phyloP scores from a whole-genome alignment of 2,113 vertebrate genomes.

The Tachycineta bicolor region DNA sequence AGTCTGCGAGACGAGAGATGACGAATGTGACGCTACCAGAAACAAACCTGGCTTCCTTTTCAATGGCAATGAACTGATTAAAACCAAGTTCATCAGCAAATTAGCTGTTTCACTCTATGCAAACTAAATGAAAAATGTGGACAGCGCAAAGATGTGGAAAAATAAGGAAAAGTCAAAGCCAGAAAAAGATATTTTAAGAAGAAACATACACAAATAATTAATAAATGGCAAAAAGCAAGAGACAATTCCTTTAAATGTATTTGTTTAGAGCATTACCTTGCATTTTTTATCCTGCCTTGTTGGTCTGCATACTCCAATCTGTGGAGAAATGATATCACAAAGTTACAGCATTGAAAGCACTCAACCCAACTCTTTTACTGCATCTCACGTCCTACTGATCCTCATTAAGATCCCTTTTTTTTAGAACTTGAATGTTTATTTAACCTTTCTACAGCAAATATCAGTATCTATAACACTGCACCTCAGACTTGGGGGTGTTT shows the following conservation, averaged over 20 bases:
- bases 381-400: neutral
- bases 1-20: neutral
- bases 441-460: neutral
- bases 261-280: constrained; percentile 81
- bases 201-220: neutral
- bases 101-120: neutral
- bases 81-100: neutral
- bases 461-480: neutral
- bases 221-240: neutral
- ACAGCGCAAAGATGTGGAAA: neutral
- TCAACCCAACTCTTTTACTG: neutral
- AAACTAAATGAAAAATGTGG: neutral
- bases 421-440: neutral
- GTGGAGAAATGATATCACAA: constrained; percentile 1
- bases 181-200: neutral
- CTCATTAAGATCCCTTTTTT: neutral
- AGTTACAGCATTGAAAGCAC: neutral
- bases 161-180: neutral
- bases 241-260: neutral
- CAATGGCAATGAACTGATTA: neutral
- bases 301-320: constrained; percentile 89
- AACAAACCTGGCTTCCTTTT: neutral
- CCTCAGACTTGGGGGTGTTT: neutral
- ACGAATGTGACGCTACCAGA: neutral
- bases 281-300: constrained; percentile 96